Base-by-base conservation (phyloP, 2,113 vertebrate species). In the Elachura formosa region DNA sequence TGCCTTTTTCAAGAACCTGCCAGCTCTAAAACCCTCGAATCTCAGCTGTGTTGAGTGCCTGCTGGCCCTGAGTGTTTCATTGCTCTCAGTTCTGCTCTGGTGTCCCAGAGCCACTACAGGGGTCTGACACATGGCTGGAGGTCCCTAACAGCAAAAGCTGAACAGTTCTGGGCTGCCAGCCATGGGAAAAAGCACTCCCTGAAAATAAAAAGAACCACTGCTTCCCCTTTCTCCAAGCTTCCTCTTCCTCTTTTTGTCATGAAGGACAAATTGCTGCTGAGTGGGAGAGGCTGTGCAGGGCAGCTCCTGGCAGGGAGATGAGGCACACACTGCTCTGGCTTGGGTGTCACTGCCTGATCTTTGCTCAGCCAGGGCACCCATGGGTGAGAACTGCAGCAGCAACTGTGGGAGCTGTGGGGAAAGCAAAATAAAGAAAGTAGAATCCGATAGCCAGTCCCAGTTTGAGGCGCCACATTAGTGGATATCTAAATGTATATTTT, bases 401-500 rank as follows among this genome's bases (percentile, higher is more conserved):
- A 33, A 43, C 71, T 25, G 55, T 23, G 40, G 72, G 49, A 28
- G 46, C 84, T 16, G 24, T 2, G 5, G 19, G 74, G 54, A 85
- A 34, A 59, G 54, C 56, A 72, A 46, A 79, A n/a, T n/a, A n/a
- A n/a, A n/a, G n/a, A n/a, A n/a, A n/a, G n/a, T n/a, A n/a, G 48
- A 11, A 0, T 12, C 66, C 75, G 43, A 18, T 26, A 36, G 84
- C 63, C 0, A 1, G 56, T 45, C 61, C 46, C 62, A 7, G 24
- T 51, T 11, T 34, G 89, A 79, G 31, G 24, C 18, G 54, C 54
- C 23, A 16, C 38, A 1, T 33, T 64, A 72, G 49, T 20, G 51
- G 24, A 43, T 36, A 13, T 0, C 4, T 49, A 52, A 2, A 0
- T 21, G 12, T 5, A 0, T 49, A 34, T 62, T 94, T 71, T 54